Evolutionary conservation across 2,888 invertebrate species (phyloP).

Genomic region (Nomada ferruginata): DNA sequence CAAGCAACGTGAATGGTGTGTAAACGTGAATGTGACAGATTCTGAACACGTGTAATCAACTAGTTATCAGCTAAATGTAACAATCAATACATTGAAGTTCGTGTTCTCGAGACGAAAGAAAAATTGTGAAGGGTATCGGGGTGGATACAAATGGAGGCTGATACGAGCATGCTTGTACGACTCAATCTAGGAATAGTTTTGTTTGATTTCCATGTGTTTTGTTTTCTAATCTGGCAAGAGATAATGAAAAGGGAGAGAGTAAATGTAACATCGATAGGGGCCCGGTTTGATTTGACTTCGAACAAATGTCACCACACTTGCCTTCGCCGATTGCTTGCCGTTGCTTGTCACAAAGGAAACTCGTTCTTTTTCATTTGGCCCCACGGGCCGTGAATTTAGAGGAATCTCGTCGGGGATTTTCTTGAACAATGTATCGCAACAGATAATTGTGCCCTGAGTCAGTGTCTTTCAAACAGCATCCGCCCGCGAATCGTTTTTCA

Average conservation of each 20-base stretch:
- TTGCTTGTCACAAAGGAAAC: slow-evolving; percentile 78
- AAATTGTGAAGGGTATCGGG: background rate
- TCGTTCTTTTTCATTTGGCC: slow-evolving; percentile 14
- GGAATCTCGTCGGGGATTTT: slow-evolving; percentile 23
- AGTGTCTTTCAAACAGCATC: slow-evolving; percentile 42
- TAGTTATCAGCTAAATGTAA: slow-evolving; percentile 37
- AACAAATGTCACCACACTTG: slow-evolving; percentile 79
- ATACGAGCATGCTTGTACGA: slow-evolving; percentile 64
- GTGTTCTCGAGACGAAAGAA: slow-evolving; percentile 18
- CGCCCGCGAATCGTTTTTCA: slow-evolving; percentile 8
- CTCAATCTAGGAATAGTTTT: slow-evolving; percentile 14
- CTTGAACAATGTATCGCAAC: slow-evolving; percentile 29
- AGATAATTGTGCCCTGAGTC: slow-evolving; percentile 27
- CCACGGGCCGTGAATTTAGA: slow-evolving; percentile 21
- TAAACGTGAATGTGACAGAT: slow-evolving; percentile 42
- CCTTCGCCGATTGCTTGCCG: slow-evolving; percentile 82
- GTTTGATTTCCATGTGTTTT: background rate
- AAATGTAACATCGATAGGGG: slow-evolving; percentile 30
- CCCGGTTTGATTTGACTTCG: slow-evolving; percentile 40
- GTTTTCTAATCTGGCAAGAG: background rate
- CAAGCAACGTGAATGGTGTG: slow-evolving; percentile 66
- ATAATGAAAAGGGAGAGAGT: slow-evolving; percentile 20
- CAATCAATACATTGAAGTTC: slow-evolving; percentile 47
- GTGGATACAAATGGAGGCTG: slow-evolving; percentile 4
- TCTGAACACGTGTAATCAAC: slow-evolving; percentile 21